These are phyloP conservation scores for Ciconia maguari DNA, from an alignment of 2,113 vertebrate species.

Conservation along the genomic window DNA sequence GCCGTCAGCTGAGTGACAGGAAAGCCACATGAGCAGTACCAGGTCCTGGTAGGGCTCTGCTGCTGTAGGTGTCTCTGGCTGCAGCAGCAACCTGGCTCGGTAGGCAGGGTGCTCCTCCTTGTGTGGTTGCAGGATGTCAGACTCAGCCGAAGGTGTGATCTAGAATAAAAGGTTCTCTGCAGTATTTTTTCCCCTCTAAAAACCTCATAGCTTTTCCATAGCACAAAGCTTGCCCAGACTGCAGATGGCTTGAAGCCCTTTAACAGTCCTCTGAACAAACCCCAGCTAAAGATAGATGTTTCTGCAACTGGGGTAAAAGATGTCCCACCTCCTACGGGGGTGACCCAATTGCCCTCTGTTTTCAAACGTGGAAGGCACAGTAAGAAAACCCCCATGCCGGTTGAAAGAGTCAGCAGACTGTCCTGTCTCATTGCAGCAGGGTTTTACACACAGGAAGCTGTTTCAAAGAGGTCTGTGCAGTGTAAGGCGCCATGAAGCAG, in stretches of 20 bases:
- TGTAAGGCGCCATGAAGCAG: no score
- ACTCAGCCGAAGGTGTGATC: not conserved
- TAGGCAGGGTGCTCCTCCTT: not conserved
- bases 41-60: not conserved
- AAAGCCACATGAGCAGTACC: not conserved
- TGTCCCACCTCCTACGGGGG: not conserved
- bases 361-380: not conserved
- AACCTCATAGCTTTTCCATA: no score
- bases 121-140: not conserved
- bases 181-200: not conserved
- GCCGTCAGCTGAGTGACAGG: not conserved
- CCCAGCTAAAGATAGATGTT: not conserved
- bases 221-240: not conserved
- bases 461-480: not conserved
- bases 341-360: not conserved
- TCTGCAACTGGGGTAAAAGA: not conserved
- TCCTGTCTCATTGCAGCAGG: not conserved
- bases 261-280: not conserved
- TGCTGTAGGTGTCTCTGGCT: not conserved
- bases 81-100: not conserved
- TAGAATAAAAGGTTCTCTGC: not conserved
- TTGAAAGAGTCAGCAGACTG: not conserved
- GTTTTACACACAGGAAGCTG: not conserved
- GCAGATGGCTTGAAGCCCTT: not conserved
- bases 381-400: not conserved